Evolutionary conservation across 2,113 vertebrate genomes (phyloP).

Genomic region (Acrocephalus kingi): DNA sequence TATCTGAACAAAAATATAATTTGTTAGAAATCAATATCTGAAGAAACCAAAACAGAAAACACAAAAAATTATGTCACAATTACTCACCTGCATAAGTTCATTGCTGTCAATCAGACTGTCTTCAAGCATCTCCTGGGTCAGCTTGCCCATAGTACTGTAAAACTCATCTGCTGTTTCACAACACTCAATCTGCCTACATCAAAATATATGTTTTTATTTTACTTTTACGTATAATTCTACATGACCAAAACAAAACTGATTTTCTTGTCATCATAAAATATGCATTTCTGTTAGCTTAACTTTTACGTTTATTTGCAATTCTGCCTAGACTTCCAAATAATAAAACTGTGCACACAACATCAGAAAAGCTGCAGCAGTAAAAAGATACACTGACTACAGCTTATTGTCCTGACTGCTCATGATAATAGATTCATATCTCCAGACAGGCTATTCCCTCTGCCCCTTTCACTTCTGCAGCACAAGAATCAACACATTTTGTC

Average conservation of each 20-base stretch:
- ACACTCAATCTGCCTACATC: constrained; percentile 87
- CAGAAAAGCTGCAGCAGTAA: neutral
- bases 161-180: constrained; percentile 96
- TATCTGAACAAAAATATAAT: neutral
- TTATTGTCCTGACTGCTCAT: neutral
- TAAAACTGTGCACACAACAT: neutral
- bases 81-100: constrained; percentile 93
- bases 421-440: neutral
- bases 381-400: neutral
- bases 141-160: constrained; percentile 94
- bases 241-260: neutral
- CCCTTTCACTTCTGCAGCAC: neutral
- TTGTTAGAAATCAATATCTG: neutral
- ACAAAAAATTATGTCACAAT: neutral
- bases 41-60: neutral
- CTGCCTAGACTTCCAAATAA: neutral
- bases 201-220: constrained; percentile 30
- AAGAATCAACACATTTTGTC: neutral
- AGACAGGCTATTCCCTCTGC: neutral
- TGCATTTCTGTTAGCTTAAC: neutral
- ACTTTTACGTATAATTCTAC: neutral
- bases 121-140: constrained; percentile 97
- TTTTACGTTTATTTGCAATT: neutral
- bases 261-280: neutral
- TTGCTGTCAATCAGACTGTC: constrained; percentile 87